Percentiles rank a stretch among this genome's conserved stretches.
Conservation (phyloP, 2,113 vertebrate genomes). For the Chinchilla lanigera region DNA sequence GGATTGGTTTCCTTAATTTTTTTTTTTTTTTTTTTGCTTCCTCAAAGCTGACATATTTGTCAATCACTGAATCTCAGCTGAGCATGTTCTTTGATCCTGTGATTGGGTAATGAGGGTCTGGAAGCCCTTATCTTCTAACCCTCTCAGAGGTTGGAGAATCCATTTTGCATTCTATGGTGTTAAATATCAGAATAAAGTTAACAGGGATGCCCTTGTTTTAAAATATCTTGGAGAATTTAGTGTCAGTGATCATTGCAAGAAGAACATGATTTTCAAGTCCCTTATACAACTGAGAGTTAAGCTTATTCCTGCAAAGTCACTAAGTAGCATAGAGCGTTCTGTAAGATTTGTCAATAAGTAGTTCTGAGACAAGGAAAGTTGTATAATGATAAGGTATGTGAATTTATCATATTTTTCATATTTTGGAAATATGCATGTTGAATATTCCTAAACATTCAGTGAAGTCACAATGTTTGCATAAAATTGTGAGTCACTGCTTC, state of each 20-base stretch:
- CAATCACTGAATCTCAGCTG: not conserved
- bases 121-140: not conserved
- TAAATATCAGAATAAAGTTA: conserved; percentile 1
- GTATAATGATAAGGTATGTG: rapidly evolving
- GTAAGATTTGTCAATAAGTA: not conserved
- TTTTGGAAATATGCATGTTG: not conserved
- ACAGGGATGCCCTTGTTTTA: not conserved
- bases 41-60: not conserved
- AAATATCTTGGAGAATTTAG: not conserved
- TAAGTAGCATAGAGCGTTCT: not conserved
- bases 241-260: not conserved
- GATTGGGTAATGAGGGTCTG: not conserved
- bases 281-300: not conserved
- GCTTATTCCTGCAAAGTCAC: not conserved
- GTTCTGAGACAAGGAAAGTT: not conserved
- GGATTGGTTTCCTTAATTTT: not conserved
- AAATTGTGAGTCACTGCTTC: conserved; percentile 29
- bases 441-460: not conserved
- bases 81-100: not conserved
- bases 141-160: not conserved
- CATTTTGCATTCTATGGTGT: not conserved
- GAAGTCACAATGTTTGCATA: not conserved
- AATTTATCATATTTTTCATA: not conserved
- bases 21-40: not conserved
- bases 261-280: not conserved